These are phyloP conservation scores for Drosophila sproati DNA, from an alignment of 1,140 invertebrate genomes.

Conservation along the genomic window DNA sequence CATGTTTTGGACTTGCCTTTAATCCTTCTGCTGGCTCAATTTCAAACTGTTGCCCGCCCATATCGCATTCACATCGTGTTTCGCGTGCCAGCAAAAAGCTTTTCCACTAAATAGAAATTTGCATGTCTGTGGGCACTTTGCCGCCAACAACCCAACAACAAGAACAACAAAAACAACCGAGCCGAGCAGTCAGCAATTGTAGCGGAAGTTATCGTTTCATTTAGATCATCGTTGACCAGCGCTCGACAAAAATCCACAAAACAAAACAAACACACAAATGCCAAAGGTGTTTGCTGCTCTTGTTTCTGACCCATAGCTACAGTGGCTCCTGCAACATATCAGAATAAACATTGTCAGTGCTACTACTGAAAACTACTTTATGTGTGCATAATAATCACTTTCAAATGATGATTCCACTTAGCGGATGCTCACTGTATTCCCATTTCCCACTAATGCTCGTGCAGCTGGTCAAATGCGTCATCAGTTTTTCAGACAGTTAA, in stretches of 20 bases:
- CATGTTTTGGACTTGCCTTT: neutral
- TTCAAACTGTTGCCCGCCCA: conserved; percentile 15
- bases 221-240: conserved; percentile 67
- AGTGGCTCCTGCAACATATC: neutral
- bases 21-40: neutral
- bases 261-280: conserved; percentile 42
- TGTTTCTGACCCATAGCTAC: neutral
- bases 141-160: conserved; percentile 1
- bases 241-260: neutral
- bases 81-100: conserved; percentile 54
- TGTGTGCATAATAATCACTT: too few species aligned
- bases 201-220: conserved; percentile 70
- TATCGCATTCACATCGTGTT: conserved; percentile 26
- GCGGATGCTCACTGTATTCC: neutral
- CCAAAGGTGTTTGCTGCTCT: neutral
- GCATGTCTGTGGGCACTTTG: conserved; percentile 72
- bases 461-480: conserved; percentile 19
- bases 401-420: neutral
- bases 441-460: neutral
- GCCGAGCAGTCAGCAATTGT: conserved; percentile 15
- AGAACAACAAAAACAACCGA: neutral
- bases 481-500: neutral
- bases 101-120: conserved; percentile 72
- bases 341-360: too few species aligned
- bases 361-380: too few species aligned